Base-by-base conservation (phyloP, 2,113 vertebrate genomes). In the Phrynosoma platyrhinos region DNA sequence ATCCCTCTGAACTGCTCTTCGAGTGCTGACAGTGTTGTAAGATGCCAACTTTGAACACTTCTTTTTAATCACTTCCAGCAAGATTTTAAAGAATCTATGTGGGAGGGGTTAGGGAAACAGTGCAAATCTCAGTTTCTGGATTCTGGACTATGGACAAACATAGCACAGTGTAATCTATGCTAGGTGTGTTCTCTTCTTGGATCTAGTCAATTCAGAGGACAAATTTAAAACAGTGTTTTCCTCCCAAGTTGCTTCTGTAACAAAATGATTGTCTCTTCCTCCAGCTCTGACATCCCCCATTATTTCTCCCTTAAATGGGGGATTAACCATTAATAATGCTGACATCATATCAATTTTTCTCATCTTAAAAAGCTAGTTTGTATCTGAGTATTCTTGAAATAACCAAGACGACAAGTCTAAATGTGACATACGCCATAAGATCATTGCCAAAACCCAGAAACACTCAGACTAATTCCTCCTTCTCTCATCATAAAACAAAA, bases 1-100 rank as follows among this genome's bases (percentile, higher is more conserved):
- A 76, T 99, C 98, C 79, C 90, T 96, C 79, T 83, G 86, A 5
- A 96, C 97, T 86, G 97, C 98, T 93, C 96, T 98, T 68, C 98
- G 97, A 0, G 96, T 89, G 30, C 97, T 98, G 74, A 99, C 97
- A 1, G 94, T 95, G 77, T 94, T 96, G 68, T 98, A 97, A 72
- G 97, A 97, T 0, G 97, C 96, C 76, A 98, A 93, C 93, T 98
- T 99, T 66, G 96, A 93, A 4, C 74, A 97, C 90, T 96, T 98
- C 94, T 96, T 98, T 93, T 97, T 98, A 88, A 99, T 97, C 68
- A 97, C 94, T 64, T 99, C 98, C 25, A 99, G 93, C 58, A 99
- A 90, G 25, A 98, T 90, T 86, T 95, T 97, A 83, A 99, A 98
- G 93, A 99, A 99, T 52, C 99, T 99, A 25, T 12, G 20, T 27